Base-by-base conservation (phyloP, 1,140 invertebrate genomes). In the Cepaea nemoralis region DNA sequence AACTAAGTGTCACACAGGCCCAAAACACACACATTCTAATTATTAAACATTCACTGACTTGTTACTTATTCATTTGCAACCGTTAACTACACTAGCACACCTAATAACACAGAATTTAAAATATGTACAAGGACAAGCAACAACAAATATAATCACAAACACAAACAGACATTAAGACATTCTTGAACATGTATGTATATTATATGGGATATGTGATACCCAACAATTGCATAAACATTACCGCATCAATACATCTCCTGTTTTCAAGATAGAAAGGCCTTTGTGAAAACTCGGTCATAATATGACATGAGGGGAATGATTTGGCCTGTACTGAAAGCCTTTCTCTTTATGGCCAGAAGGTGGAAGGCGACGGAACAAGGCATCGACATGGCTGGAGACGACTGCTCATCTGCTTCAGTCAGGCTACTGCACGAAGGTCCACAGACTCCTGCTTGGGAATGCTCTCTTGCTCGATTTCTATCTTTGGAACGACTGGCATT, bases 141-240 rank as follows among this genome's bases (percentile, higher is more conserved):
- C 2, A 8, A 14, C 5, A 55, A 55, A 22, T 3, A 55, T 3
- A 55, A 55, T 10, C 19, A 55, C 19, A 22, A 2, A 45, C 42
- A 45, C 42, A 45, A 45, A 16, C 6, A 45, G 16, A 16, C 16
- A 16, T 45, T 55, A 55, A 55, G 22, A 10, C 50, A 55, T 22
- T 22, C 50, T 55, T 14, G 42, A 55, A 55, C 5, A 45, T 45
- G n/a, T 55, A 55, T 55, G 50, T 55, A 55, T 55, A 55, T 22
- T 55, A 22, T 55, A 55, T 55, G 19, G 50, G 50, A 19, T 55
- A 55, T 5, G 2, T 31, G 59, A 31, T 74, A 74, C 42, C 71
- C 40, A 74, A 74, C 71, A 74, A 50, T 1, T 70, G 35, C 69
- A 70, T 70, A 74, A 40, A 74, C 71, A 74, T 74, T 74, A 74